A percentile compares a stretch with the other conserved stretches of the same genome.
phyloP scores from a whole-genome alignment of 2,888 invertebrate species.

The Brassicogethes aeneus region DNA sequence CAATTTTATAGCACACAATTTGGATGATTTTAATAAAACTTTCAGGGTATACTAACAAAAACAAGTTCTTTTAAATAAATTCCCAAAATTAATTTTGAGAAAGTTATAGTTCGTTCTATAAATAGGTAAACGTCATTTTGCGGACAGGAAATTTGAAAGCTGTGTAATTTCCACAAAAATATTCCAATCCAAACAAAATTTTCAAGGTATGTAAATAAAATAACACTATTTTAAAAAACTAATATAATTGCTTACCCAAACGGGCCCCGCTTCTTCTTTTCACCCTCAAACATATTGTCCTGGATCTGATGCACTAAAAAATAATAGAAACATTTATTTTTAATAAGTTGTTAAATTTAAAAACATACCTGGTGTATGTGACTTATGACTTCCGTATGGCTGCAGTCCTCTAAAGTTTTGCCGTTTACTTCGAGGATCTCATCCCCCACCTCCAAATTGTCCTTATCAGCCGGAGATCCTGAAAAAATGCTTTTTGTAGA shows the following conservation, averaged over 20 bases:
- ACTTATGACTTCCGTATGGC: conserved; percentile 84
- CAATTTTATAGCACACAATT: too few relatives aligned
- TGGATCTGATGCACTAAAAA: conserved; percentile 87
- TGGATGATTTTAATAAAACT: too few relatives aligned
- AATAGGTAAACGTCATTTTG: too few relatives aligned
- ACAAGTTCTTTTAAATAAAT: too few relatives aligned
- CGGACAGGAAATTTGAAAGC: too few relatives aligned
- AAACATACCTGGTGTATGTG: conserved; percentile 85
- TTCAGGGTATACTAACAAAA: too few relatives aligned
- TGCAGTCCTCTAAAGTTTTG: conserved; percentile 81
- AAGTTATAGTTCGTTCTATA: too few relatives aligned
- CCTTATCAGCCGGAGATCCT: conserved; percentile 89
- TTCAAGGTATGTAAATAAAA: too few relatives aligned
- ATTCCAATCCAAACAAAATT: too few relatives aligned
- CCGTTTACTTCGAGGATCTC: conserved; percentile 98
- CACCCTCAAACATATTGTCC: conserved; percentile 89
- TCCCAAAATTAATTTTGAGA: too few relatives aligned
- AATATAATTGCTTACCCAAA: conserved; percentile 86
- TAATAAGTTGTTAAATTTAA: not conserved
- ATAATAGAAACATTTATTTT: not conserved
- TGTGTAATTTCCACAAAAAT: too few relatives aligned
- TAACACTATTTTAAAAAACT: too few relatives aligned
- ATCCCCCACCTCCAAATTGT: conserved; percentile 90
- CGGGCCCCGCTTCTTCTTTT: conserved; percentile 81
- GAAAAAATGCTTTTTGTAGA: conserved; percentile 46